phyloP scores from a whole-genome alignment of 2,797 vertebrate genomes.

The Schizothorax lantsangensis region DNA sequence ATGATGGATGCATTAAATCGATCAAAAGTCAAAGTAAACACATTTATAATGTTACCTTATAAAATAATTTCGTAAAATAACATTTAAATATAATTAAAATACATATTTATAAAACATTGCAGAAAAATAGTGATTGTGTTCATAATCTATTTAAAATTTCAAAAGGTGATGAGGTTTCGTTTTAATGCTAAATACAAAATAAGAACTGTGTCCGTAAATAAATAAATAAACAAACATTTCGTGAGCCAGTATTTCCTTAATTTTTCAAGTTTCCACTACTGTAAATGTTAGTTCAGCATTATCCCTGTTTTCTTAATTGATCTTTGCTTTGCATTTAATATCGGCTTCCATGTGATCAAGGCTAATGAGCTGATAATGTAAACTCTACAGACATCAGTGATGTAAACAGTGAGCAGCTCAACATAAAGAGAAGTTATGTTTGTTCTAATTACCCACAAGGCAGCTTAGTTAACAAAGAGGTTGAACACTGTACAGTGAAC shows the following conservation, averaged over 20 bases:
- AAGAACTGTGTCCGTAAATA: not conserved
- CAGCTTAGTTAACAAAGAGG: slow-evolving; percentile 30
- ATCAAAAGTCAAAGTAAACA: not conserved
- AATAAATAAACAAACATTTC: slow-evolving; percentile 1
- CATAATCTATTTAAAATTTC: not conserved
- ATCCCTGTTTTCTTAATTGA: not conserved
- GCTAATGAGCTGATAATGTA: slow-evolving; percentile 46
- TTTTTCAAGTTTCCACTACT: not conserved
- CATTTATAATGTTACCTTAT: not conserved
- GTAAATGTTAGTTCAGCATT: slow-evolving; percentile 14
- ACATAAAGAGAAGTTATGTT: slow-evolving; percentile 23
- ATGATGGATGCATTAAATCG: not conserved
- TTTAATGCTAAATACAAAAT: not conserved
- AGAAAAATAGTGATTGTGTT: not conserved
- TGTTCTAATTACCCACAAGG: slow-evolving; percentile 39
- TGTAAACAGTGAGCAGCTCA: slow-evolving; percentile 13
- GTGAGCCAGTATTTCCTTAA: not conserved
- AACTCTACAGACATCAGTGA: slow-evolving; percentile 4
- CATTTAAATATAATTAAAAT: not conserved
- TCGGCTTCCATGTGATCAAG: not conserved
- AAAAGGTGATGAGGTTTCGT: not conserved
- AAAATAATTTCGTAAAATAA: not conserved
- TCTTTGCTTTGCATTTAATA: slow-evolving; percentile 22
- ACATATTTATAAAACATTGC: not conserved
- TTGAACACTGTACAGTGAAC: slow-evolving; percentile 37